Evolutionary conservation across 2,797 vertebrate genomes (phyloP), one percentile per base, ranked within the genome.

Genomic region (Melanotaenia trifasciata): DNA sequence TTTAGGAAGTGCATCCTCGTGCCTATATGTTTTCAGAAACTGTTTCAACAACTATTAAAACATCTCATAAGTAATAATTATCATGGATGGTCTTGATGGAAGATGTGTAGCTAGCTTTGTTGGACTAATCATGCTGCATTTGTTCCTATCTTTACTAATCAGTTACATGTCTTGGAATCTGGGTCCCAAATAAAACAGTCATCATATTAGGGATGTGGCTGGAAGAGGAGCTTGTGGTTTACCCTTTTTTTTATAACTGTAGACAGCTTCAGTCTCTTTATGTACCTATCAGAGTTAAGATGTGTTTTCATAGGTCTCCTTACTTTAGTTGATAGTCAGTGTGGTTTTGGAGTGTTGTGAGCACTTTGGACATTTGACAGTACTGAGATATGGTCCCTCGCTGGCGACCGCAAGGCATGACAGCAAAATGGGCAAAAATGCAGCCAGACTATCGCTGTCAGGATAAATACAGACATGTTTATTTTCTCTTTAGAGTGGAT

Each of bases 111-210:
- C 18, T 58, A 38, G 38, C 4, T 30, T 1, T 70, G 30, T 67
- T 57, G 43, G 16, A 28, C 35, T 5, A 61, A 71, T 66, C n/a
- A 40, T 58, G 24, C 16, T 38, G 24, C 4, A 45, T 83, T 58
- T 79, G 20, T 78, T 26, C 5, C 8, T 72, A 14, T 72, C 22
- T 79, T 74, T 38, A 32, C 57, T 56, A 14, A 38, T 67, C 1
- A 51, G 16, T 65, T 77, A 43, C 13, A 58, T 51, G 32, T 56
- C 20, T 47, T 64, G 56, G 45, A 70, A 65, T 36, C 14, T 57
- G 22, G n/a, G 59, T 64, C 43, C 28, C 36, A 73, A 80, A 74
- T 76, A 58, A 81, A 86, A 78, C 30, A n/a, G 24, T 51, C 53
- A 43, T 58, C 30, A 45, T 65, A 61, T 71, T 40, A 58, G 70